Evolutionary conservation across 2,797 vertebrate genomes (phyloP), one percentile per base, ranked within the genome.

Genomic region (Amazonetta brasiliensis): DNA sequence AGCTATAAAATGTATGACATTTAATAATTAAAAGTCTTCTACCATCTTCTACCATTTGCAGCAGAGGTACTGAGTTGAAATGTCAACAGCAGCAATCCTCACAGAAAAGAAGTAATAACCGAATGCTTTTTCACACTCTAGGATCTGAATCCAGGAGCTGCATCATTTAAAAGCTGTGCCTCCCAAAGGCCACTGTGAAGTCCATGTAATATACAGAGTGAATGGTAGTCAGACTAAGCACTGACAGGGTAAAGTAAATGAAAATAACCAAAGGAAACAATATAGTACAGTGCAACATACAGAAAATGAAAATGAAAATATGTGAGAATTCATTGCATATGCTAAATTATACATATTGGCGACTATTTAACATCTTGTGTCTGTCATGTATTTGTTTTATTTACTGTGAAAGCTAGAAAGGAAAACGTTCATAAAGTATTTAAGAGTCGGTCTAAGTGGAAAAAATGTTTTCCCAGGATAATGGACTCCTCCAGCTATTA

Each of bases 371-470:
- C 10, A 22, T 72, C 50, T 84, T 39, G 11, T 78, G 56, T 72
- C 89, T 95, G 58, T 62, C 66, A 66, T 37, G 13, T 66, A 48
- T 81, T 91, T 39, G 7, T 67, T 93, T 95, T 83, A 81, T 94
- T 93, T 97, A 92, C 79, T 67, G 50, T 87, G 73, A 89, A 94
- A 88, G 11, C 82, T 78, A 72, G 66, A 81, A 92, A 73, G 83
- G 87, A 93, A 93, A 96, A 90, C 56, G 21, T 75, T 75, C 73
- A 92, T 95, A 88, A 94, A 94, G 92, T 96, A 96, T 93, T 95
- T 90, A 96, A 92, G 35, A 92, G 84, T 69, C 63, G 75, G 19
- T 63, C 68, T 78, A 95, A 86, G 73, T 82, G 82, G 82, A 86
- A 94, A 83, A 92, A 91, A 66, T 83, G 66, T 77, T 94, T 96